Percentiles rank a stretch among this genome's conserved stretches.
Evolutionary conservation across 2,797 vertebrate genomes (phyloP).

Genomic region (Momotus momota): DNA sequence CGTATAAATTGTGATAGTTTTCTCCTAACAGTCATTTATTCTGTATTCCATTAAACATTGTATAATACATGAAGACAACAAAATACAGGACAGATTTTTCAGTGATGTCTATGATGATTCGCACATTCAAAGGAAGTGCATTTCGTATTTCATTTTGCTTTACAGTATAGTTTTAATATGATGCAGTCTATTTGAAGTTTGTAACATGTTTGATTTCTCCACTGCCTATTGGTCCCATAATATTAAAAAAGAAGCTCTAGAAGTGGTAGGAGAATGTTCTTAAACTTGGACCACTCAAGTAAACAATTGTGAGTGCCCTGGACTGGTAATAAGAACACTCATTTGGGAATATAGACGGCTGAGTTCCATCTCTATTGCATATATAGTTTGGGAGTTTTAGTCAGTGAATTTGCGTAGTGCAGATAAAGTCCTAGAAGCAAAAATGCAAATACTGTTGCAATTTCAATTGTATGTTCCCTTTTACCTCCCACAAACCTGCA

Average conservation of each 20-base stretch:
- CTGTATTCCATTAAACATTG: background rate
- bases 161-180: background rate
- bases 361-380: background rate
- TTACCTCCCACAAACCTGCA: background rate
- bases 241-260: background rate
- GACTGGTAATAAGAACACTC: background rate
- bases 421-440: background rate
- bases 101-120: background rate
- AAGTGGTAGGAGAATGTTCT: background rate
- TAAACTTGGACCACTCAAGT: background rate
- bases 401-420: background rate
- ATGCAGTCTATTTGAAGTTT: background rate
- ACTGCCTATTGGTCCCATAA: background rate
- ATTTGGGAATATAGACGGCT: background rate
- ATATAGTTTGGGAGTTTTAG: background rate
- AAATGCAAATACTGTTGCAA: background rate
- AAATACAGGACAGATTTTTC: background rate
- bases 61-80: background rate
- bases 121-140: background rate
- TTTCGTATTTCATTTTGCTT: background rate
- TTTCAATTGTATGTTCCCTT: background rate
- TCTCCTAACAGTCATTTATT: background rate
- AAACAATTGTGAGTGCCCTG: background rate
- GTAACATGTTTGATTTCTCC: background rate
- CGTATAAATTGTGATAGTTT: background rate